A percentile compares a stretch with the other conserved stretches of the same genome.
These are phyloP conservation scores for Fistularia tabacaria DNA, from an alignment of 2,797 vertebrate species.

Conservation along the genomic window DNA sequence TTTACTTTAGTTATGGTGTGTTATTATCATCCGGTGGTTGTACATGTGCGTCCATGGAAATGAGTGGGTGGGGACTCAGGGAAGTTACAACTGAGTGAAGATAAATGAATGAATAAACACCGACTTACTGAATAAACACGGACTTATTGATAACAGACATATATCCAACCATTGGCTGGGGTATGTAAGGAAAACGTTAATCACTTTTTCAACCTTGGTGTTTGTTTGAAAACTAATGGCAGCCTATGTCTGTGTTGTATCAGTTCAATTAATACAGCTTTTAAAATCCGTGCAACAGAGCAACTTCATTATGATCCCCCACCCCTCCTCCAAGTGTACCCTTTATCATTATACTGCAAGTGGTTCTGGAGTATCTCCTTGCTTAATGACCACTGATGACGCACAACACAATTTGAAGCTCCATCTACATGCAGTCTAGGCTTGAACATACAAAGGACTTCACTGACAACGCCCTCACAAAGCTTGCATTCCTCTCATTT, in stretches of 20 bases:
- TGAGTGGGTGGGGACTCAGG: conserved; percentile 29
- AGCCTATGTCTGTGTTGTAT: not conserved
- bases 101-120: conserved; percentile 11
- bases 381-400: conserved; percentile 67
- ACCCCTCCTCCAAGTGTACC: not conserved
- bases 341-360: conserved; percentile 22
- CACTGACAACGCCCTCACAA: conserved; percentile 53
- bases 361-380: conserved; percentile 51
- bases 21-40: conserved; percentile 12
- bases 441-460: conserved; percentile 58
- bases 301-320: conserved; percentile 14
- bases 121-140: not conserved
- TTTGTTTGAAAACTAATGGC: not conserved
- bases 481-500: conserved; percentile 67
- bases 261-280: not conserved
- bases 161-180: no score
- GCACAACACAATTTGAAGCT: conserved; percentile 62
- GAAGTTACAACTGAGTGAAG: conserved; percentile 27
- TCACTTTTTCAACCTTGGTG: not conserved
- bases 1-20: conserved; percentile 23
- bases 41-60: conserved; percentile 19
- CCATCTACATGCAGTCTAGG: conserved; percentile 57
- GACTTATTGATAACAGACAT: no score
- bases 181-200: no score
- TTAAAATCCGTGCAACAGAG: not conserved